These are phyloP conservation scores for Paracanthobrama guichenoti DNA, from an alignment of 2,113 vertebrate genomes.

Conservation along the genomic window DNA sequence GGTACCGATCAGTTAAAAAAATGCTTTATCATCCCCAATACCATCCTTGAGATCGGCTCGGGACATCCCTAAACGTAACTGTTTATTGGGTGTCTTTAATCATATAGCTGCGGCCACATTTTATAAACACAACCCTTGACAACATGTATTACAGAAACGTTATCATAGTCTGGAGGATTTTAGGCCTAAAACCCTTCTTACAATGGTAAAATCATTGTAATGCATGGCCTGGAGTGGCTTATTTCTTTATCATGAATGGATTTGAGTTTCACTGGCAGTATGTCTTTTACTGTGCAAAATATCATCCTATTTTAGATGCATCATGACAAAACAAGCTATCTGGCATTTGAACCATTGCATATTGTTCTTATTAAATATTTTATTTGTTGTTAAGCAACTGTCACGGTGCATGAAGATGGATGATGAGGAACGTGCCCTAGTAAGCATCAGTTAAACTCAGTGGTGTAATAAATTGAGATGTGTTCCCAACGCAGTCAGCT, in stretches of 20 bases:
- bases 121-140: too few species aligned
- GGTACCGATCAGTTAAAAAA: too few species aligned
- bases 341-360: not conserved
- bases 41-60: too few species aligned
- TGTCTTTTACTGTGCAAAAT: not conserved
- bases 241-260: not conserved
- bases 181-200: too few species aligned
- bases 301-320: not conserved
- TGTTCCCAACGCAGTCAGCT: not conserved
- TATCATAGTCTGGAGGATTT: not conserved
- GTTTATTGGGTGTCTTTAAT: not conserved
- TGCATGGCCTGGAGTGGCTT: not conserved
- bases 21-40: too few species aligned
- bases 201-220: not conserved
- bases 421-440: not conserved
- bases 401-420: not conserved
- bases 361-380: constrained; percentile 6
- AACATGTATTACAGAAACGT: too few species aligned
- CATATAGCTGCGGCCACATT: not conserved
- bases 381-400: not conserved
- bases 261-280: not conserved
- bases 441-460: constrained; percentile 3
- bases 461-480: not conserved
- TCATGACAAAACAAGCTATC: not conserved
- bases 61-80: too few species aligned